Conservation (phyloP, 2,888 invertebrate species). For the Ophion slaviceki region DNA sequence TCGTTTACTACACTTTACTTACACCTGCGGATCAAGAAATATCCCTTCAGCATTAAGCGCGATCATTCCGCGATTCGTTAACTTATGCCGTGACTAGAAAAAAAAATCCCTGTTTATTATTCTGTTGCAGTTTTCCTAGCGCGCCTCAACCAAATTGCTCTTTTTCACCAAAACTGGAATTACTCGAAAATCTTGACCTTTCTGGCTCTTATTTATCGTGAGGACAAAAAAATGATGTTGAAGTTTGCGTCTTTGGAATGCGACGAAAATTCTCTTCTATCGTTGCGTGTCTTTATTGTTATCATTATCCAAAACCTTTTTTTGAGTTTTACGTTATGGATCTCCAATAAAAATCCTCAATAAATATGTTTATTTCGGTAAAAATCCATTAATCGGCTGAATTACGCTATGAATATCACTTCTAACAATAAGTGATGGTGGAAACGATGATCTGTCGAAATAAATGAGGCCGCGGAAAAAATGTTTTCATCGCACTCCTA, state of each 20-base stretch:
- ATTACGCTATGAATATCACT: no score
- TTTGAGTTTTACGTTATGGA: neutral
- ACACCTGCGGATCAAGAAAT: neutral
- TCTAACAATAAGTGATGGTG: no score
- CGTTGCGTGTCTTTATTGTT: neutral
- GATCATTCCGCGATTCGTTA: conserved; percentile 10
- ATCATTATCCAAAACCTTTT: neutral
- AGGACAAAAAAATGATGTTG: neutral
- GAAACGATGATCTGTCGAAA: no score
- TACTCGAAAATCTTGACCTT: neutral
- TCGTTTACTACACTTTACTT: conserved; percentile 4
- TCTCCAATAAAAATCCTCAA: neutral
- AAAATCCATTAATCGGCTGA: no score
- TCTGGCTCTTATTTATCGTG: neutral
- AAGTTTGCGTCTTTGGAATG: neutral
- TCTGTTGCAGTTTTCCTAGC: neutral
- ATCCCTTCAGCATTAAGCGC: neutral
- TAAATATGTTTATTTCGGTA: no score
- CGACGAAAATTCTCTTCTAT: neutral
- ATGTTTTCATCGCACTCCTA: no score
- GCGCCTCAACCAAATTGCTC: neutral
- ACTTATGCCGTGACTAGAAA: conserved; percentile 17
- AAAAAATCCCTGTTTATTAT: conserved; percentile 18
- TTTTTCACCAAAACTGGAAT: neutral
- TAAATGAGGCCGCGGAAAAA: no score